A percentile compares a stretch with the other conserved stretches of the same genome.
Evolutionary conservation across 2,797 vertebrate species (phyloP).

Genomic region (Pipistrellus kuhlii): DNA sequence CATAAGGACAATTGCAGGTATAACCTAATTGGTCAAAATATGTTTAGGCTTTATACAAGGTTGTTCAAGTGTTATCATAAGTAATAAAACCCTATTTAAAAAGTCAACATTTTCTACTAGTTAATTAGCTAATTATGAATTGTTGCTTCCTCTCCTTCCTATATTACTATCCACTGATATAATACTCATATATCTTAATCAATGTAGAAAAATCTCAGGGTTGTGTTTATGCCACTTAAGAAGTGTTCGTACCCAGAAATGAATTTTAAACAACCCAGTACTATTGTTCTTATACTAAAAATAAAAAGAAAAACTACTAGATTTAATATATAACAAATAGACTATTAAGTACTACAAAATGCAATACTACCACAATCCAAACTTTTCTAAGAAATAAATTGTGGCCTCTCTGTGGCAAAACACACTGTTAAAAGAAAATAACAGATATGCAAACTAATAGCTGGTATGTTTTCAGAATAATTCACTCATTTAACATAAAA

Average conservation of each 20-base stretch:
- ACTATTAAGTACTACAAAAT: background rate
- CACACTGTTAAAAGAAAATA: background rate
- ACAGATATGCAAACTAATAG: background rate
- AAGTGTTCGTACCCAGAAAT: background rate
- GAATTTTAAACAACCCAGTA: background rate
- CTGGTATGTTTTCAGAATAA: background rate
- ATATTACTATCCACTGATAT: background rate
- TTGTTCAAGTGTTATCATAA: background rate
- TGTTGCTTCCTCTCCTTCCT: background rate
- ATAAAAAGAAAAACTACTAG: background rate
- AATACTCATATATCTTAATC: background rate
- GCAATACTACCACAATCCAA: background rate
- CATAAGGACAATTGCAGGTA: background rate
- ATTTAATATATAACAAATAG: background rate
- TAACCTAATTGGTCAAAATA: slow-evolving; percentile 6
- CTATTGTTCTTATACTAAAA: background rate
- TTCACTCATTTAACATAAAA: background rate
- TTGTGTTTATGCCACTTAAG: background rate
- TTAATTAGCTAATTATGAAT: slow-evolving; percentile 28
- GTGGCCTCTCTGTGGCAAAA: background rate
- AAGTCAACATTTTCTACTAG: background rate
- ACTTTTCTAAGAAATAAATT: slow-evolving; percentile 9
- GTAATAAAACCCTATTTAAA: background rate
- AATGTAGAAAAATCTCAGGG: background rate
- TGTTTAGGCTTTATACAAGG: background rate